Conservation (phyloP, 2,113 vertebrate species). For the Anas platyrhynchos region DNA sequence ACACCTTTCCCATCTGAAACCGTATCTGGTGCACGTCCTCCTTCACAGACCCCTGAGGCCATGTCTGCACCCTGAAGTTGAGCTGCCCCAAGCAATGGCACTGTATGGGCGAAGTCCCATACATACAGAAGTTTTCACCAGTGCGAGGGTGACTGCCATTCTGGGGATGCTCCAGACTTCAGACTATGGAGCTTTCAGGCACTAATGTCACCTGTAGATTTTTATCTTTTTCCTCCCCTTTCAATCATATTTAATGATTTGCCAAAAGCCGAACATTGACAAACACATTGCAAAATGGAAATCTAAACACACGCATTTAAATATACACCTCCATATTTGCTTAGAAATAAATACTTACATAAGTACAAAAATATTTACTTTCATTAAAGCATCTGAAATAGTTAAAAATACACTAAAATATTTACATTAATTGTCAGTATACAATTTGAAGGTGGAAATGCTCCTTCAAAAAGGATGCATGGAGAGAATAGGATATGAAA, state of each 20-base stretch:
- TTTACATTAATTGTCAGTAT: neutral
- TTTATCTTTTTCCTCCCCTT: neutral
- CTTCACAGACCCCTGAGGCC: neutral
- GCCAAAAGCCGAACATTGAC: neutral
- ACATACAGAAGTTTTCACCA: neutral
- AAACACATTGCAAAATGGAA: neutral
- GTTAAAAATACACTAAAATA: neutral
- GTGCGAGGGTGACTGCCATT: rapidly evolving
- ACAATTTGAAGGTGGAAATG: neutral
- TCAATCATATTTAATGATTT: neutral
- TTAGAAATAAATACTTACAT: neutral
- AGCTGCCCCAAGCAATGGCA: neutral
- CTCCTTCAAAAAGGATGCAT: rapidly evolving
- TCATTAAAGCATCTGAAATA: neutral
- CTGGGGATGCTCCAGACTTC: neutral
- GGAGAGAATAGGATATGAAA: neutral
- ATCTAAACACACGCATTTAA: neutral
- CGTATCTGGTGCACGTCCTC: rapidly evolving
- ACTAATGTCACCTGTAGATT: rapidly evolving
- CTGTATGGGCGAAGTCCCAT: rapidly evolving
- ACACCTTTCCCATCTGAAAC: neutral
- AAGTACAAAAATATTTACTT: neutral
- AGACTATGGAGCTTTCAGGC: neutral
- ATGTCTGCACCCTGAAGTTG: rapidly evolving
- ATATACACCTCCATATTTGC: neutral